Percentiles rank a stretch among this genome's conserved stretches.
Conservation (phyloP, 1,140 invertebrate genomes). For the Nebria ingens region DNA sequence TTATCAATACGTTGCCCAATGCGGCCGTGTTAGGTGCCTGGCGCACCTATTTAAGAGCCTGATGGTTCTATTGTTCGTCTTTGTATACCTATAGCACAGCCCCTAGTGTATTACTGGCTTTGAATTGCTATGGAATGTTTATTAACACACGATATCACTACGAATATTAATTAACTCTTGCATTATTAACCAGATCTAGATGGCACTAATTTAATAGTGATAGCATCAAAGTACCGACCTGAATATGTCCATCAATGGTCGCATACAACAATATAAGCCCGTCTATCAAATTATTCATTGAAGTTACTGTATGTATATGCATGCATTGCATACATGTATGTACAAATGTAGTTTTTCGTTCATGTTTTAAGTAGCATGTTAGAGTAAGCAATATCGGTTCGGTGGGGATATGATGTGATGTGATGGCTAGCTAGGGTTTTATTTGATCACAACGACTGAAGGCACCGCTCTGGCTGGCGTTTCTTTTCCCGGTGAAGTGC, state of each 20-base stretch:
- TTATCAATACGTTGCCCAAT: too few relatives aligned
- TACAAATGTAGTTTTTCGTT: too few relatives aligned
- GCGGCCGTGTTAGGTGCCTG: too few relatives aligned
- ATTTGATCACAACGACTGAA: not conserved
- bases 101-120: too few relatives aligned
- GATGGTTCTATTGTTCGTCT: too few relatives aligned
- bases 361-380: too few relatives aligned
- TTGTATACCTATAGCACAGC: too few relatives aligned
- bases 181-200: conserved; percentile 8
- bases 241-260: not conserved
- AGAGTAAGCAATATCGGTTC: too few relatives aligned
- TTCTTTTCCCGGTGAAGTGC: not conserved
- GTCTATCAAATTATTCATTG: not conserved
- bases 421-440: too few relatives aligned
- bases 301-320: not conserved
- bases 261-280: not conserved
- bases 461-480: not conserved
- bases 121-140: conserved; percentile 9
- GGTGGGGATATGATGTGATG: too few relatives aligned
- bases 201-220: conserved; percentile 6
- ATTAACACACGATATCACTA: conserved; percentile 1
- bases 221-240: conserved; percentile 5
- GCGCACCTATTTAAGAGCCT: too few relatives aligned
- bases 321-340: not conserved
- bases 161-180: conserved; percentile 5